phyloP scores from a whole-genome alignment of 1,140 invertebrate genomes.

The Aphaenogaster ashmeadi region DNA sequence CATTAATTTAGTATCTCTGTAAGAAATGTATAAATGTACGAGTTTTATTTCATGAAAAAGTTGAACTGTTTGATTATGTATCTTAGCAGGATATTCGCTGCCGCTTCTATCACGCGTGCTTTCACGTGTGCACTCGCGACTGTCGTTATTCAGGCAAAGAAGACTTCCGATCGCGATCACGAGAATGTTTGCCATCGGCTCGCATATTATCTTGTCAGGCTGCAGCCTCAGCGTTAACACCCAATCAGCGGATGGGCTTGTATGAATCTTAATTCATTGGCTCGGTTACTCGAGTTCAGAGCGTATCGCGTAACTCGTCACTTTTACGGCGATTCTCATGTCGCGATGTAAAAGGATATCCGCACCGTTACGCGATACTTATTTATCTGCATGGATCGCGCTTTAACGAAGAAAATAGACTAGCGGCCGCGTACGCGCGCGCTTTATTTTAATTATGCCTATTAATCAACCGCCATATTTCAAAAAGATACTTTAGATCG shows the following conservation, averaged over 20 bases:
- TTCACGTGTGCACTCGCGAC: not conserved
- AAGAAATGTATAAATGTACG: too few relatives aligned
- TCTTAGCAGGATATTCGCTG: not conserved
- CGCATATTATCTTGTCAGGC: constrained; percentile 44
- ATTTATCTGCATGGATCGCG: constrained; percentile 30
- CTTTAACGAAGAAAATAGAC: constrained; percentile 55
- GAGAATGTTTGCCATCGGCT: constrained; percentile 27
- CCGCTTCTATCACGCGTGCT: not conserved
- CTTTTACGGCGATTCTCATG: constrained; percentile 23
- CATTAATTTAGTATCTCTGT: not conserved
- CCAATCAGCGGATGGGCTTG: constrained; percentile 34
- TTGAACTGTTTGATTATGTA: not conserved
- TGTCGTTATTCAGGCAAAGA: constrained; percentile 43
- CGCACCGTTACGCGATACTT: constrained; percentile 41
- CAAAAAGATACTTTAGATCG: constrained; percentile 53
- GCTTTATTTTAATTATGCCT: constrained; percentile 54
- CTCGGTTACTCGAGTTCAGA: constrained; percentile 17
- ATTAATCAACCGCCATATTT: constrained; percentile 51
- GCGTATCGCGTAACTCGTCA: constrained; percentile 44
- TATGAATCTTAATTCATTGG: constrained; percentile 36
- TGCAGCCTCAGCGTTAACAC: constrained; percentile 21
- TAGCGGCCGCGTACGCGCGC: not conserved
- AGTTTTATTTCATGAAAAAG: not conserved
- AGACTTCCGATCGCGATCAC: constrained; percentile 39
- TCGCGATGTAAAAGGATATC: constrained; percentile 35